phyloP scores from a whole-genome alignment of 2,888 invertebrate species.

The Pimpla rufipes region DNA sequence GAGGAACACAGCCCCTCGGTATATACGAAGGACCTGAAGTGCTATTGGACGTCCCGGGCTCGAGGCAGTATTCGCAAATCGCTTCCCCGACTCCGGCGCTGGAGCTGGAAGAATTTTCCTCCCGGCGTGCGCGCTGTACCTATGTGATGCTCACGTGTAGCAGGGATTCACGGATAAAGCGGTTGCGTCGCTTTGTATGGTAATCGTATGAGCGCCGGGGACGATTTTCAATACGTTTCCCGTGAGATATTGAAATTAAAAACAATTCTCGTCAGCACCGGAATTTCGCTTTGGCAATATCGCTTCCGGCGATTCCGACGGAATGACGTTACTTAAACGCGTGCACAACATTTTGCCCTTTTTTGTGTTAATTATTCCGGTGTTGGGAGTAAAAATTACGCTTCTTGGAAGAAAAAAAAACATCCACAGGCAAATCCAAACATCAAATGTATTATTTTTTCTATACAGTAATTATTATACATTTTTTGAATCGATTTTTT shows the following conservation, averaged over 20 bases:
- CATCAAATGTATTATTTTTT: no score
- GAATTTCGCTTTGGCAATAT: not conserved
- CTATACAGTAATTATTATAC: no score
- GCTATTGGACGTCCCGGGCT: conserved; percentile 27
- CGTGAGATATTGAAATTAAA: not conserved
- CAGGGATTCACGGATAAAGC: not conserved
- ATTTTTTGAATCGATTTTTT: no score
- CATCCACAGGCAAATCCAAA: no score
- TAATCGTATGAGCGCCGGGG: conserved; percentile 8
- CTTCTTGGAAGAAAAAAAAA: no score
- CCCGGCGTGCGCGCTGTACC: not conserved
- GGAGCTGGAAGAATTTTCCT: not conserved
- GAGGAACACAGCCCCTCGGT: not conserved
- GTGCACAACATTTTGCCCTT: no score
- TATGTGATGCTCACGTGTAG: not conserved
- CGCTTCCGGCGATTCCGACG: no score
- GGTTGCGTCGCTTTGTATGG: conserved; percentile 9
- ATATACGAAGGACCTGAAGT: not conserved
- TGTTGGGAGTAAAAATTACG: no score
- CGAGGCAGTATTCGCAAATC: conserved; percentile 32
- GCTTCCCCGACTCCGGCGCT: not conserved
- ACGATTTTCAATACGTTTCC: conserved; percentile 29
- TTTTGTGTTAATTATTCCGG: no score
- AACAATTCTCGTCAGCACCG: not conserved
- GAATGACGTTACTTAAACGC: no score